Base-by-base conservation (phyloP, 1,140 invertebrate species). In the Monochamus saltuarius region DNA sequence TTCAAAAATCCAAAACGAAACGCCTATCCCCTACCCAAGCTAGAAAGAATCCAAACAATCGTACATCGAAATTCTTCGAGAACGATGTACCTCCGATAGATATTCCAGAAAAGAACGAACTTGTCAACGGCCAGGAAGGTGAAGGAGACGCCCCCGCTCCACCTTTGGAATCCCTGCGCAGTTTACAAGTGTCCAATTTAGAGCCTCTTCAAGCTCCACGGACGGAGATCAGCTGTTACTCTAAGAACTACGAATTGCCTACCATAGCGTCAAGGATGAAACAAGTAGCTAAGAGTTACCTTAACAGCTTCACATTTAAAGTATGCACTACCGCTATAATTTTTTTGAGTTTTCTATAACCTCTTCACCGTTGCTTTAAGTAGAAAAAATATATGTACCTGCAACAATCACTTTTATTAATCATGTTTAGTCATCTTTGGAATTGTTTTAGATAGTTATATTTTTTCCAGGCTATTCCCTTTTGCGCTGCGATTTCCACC, bases 211-310 rank as follows among this genome's bases (percentile, higher is more conserved):
- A 65, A 51, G 67, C 61, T 4, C 65, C 59, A 14, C 54, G 66
- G 45, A 63, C 60, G 1, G 45, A 37, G 4, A 11, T 59, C 4
- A 59, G 56, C 17, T 68, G 58, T 55, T 67, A 65, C 36, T 59
- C 37, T 35, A 77, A 69, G 62, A 80, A 71, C 56, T 82, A 83
- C 39, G 76, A 81, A 62, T 64, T 77, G 49, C 81, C 82, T 7
- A 84, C 82, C 2, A 69, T 78, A 16, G 72, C 82, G 14, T 84
- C 82, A 1, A 78, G 75, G 61, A 67, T 81, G 64, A 84, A 82
- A 69, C 76, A 77, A 64, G 77, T 78, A 1, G 71, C 78, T 10
- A 76, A 75, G 53, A 72, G 73, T 3, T 80, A 80, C 58, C 77
- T 79, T n/a, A 71, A 74, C 14, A 74, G 67, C 45, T 80, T 79